Base-by-base conservation (phyloP, 2,888 invertebrate species). In the Lithosia quadra region DNA sequence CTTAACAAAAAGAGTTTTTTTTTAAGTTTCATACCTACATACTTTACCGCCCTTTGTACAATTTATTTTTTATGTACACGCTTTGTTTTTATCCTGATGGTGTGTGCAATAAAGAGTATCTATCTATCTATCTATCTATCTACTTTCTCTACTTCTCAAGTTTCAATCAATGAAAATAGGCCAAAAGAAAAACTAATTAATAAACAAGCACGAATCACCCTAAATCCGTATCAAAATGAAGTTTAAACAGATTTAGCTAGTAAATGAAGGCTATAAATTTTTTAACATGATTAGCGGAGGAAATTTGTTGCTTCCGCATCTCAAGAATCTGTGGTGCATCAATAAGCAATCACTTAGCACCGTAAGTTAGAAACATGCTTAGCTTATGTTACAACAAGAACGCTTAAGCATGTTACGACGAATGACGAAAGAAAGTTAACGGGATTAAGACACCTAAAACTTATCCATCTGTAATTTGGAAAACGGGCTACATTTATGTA, bases 331-430 rank as follows among this genome's bases (percentile, higher is more conserved):
- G 76, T 74, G 79, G 80, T 84, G 82, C 86, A 86, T 88, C 87
- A 89, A 89, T 90, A 88, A 89, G 74, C 83, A 86, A 89, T 91
- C 90, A 89, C 82, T 93, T 93, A 92, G 80, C 91, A 86, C 82
- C 73, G 67, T 72, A 72, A 72, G 70, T 78, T 73, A 21, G 15
- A 49, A 67, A 22, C 66, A 80, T 22, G 57, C 9, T 75, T 71
- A 80, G 78, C 68, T 71, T 79, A 74, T 56, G 78, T 68, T 68
- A 65, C 43, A n/a, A 21, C 33, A 58, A 64, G 56, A 21, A 15
- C 34, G 55, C 21, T 43, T 57, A 33, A 15, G 39, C 3, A 49
- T n/a, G 8, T n/a, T 49, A 49, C n/a, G n/a, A 49, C n/a, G n/a
- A 7, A 9, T n/a, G n/a, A 49, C 7, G 8, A 18, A 43, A 7